Evolutionary conservation across 1,140 invertebrate genomes (phyloP).

Genomic region (Oncopeltus fasciatus): DNA sequence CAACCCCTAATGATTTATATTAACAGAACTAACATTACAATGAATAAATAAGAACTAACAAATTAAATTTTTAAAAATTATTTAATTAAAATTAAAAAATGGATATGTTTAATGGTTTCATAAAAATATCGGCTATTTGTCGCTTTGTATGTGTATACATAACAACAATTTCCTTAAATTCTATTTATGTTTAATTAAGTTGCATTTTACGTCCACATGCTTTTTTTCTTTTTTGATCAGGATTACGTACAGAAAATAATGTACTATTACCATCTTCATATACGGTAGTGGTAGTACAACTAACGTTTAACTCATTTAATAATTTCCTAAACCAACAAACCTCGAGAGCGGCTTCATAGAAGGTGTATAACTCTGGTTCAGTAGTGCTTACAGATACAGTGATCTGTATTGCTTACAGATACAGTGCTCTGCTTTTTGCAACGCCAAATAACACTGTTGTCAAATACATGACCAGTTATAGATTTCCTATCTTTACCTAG

Average conservation of each 20-base stretch:
- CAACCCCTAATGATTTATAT: not conserved
- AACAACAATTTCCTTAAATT: too few relatives aligned
- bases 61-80: not conserved
- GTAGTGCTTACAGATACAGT: not conserved
- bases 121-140: not conserved
- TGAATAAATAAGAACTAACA: not conserved
- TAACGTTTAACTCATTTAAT: not conserved
- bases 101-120: not conserved
- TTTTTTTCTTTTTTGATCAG: too few relatives aligned
- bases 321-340: not conserved
- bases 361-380: too few relatives aligned
- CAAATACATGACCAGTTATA: too few relatives aligned
- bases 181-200: too few relatives aligned
- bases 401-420: not conserved
- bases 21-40: not conserved
- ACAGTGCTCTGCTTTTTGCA: too few relatives aligned
- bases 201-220: too few relatives aligned
- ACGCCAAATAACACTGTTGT: too few relatives aligned
- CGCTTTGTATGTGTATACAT: too few relatives aligned
- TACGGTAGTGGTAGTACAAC: not conserved
- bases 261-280: not conserved
- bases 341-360: not conserved
- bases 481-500: too few relatives aligned
- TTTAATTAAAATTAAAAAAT: not conserved
- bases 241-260: too few relatives aligned